These are phyloP conservation scores for Gymnorhina tibicen DNA, from an alignment of 2,113 vertebrate species.

Conservation along the genomic window DNA sequence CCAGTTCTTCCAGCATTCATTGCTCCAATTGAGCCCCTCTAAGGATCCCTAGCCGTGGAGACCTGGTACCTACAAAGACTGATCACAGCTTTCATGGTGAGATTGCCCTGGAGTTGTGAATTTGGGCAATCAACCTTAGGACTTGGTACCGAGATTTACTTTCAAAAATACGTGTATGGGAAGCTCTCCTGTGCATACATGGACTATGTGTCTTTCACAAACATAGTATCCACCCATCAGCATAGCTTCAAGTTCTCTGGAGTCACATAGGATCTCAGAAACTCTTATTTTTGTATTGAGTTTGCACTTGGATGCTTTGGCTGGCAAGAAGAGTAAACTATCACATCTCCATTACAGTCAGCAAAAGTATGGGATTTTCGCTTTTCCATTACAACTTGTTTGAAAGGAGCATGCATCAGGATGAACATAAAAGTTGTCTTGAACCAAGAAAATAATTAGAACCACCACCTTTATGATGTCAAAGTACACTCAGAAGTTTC, in stretches of 20 bases:
- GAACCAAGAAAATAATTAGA: neutral
- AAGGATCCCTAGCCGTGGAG: neutral
- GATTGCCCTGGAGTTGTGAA: neutral
- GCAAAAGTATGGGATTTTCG: neutral
- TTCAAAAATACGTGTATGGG: neutral
- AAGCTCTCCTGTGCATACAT: neutral
- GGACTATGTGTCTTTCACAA: neutral
- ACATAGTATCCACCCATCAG: neutral
- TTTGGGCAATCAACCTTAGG: neutral
- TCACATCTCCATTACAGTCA: neutral
- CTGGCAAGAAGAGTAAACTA: neutral
- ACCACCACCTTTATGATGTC: neutral
- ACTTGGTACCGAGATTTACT: neutral
- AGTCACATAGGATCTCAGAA: neutral
- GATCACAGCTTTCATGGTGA: neutral
- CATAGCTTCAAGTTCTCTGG: neutral
- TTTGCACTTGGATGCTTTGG: neutral
- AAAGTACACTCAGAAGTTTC: neutral
- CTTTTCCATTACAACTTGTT: neutral
- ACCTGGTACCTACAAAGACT: neutral
- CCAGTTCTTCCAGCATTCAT: neutral
- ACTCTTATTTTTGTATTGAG: neutral
- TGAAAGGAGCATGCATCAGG: neutral
- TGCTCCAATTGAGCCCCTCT: rapidly evolving
- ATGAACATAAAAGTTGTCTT: neutral